A percentile compares a stretch with the other conserved stretches of the same genome.
Evolutionary conservation across 2,113 vertebrate species (phyloP).

Genomic region (Balaeniceps rex): DNA sequence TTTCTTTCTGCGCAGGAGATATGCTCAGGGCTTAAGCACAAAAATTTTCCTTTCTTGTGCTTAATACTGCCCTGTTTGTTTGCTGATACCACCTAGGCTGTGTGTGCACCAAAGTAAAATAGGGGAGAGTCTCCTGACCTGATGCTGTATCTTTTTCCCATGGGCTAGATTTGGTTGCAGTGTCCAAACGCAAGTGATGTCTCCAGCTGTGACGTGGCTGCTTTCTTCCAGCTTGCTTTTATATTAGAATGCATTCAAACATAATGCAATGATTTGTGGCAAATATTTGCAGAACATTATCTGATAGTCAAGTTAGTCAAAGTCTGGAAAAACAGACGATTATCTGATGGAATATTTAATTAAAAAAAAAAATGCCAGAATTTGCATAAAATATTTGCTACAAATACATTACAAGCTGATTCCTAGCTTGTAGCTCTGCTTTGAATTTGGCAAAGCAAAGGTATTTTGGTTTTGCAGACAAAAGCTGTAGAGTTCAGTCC

Average conservation of each 20-base stretch:
- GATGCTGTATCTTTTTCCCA: neutral
- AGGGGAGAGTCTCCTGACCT: neutral
- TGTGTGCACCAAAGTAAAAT: neutral
- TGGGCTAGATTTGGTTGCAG: neutral
- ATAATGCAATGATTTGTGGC: neutral
- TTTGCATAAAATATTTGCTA: neutral
- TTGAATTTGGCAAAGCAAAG: constrained; percentile 5
- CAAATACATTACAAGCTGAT: neutral
- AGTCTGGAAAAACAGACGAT: neutral
- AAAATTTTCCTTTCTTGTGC: neutral
- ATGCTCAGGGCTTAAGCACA: neutral
- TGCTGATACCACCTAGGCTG: neutral
- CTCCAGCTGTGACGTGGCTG: neutral
- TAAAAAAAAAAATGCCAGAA: neutral
- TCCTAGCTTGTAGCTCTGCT: neutral
- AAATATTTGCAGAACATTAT: neutral
- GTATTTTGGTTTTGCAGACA: constrained; percentile 1
- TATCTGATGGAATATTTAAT: neutral
- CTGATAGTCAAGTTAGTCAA: neutral
- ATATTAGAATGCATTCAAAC: neutral
- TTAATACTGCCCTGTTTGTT: neutral
- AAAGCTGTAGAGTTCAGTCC: neutral
- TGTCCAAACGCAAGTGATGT: neutral
- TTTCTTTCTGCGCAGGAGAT: neutral
- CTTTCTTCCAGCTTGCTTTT: constrained; percentile 1